Conservation (phyloP, 2,888 invertebrate species). For the Polyommatus iphigenia region DNA sequence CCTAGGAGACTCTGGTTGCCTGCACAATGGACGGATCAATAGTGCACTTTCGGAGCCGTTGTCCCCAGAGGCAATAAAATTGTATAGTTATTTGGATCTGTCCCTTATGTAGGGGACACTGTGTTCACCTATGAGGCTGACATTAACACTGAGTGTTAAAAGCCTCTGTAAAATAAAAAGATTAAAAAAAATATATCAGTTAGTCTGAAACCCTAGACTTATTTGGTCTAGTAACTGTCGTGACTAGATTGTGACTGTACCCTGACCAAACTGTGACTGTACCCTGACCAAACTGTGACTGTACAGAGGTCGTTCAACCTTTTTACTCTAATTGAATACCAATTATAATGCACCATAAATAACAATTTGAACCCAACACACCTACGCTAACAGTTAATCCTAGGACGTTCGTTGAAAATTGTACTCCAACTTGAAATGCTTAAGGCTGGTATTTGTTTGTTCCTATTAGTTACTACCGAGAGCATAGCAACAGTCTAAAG, state of each 20-base stretch:
- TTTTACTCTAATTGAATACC: conserved; percentile 55
- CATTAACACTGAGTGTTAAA: too few species aligned
- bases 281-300: background rate
- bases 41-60: too few species aligned
- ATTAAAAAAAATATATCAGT: too few species aligned
- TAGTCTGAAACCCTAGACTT: background rate
- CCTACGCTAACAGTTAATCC: conserved; percentile 44
- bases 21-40: too few species aligned
- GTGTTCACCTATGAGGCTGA: too few species aligned
- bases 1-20: too few species aligned
- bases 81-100: too few species aligned
- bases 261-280: background rate
- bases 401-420: background rate
- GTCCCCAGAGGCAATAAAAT: too few species aligned
- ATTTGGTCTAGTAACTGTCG: conserved; percentile 8
- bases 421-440: background rate
- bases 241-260: background rate
- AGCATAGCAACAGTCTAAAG: background rate
- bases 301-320: conserved; percentile 35
- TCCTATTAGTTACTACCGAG: too few species aligned
- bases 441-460: background rate
- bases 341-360: conserved; percentile 66
- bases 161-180: too few species aligned
- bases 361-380: conserved; percentile 64
- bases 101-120: too few species aligned